Base-by-base conservation (phyloP, 2,113 vertebrate genomes). In the Aphyosemion australe region DNA sequence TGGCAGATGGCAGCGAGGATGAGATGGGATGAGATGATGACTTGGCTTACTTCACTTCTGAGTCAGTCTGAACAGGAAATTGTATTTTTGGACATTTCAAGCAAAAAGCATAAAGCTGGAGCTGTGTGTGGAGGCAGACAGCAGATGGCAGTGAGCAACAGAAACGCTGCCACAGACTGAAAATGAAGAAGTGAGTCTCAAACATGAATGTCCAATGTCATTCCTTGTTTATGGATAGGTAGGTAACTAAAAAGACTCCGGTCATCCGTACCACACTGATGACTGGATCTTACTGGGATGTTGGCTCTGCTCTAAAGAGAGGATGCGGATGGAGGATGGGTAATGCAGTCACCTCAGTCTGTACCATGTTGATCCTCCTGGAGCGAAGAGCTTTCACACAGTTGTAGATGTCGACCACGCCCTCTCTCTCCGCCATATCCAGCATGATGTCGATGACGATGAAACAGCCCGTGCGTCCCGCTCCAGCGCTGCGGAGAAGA, bases 391-490 rank as follows among this genome's bases (percentile, higher is more conserved):
- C 97, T 91, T 99, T 98, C 81, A 99, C 97, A 46, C 97, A 99
- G 91, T 99, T 99, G 91, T 99, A 99, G 91, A 99, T 99, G 79
- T 99, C 97, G 49, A 99, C 96, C 32, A 99, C 96, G 1, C 97
- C 97, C 89, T 99, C 97, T 83, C 97, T 91, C 90, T 98, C 97
- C 3, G 97, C 97, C 97, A 99, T 99, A 83, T 99, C 97, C 89
- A 99, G 68, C 97, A 99, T 99, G 87, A 99, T 99, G 86, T 99
- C 97, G 0, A 99, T 99, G 76, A 99, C 97, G 6, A 99, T 99
- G 73, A 98, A 99, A 66, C 97, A 99, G 71, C 97, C 97, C 1
- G 97, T 99, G 32, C 97, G 93, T 1, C 97, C 97, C 42, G 97
- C 97, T 79, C 97, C 97, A 74, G 97, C 97, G 80, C 97, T 99